Percentiles rank a stretch among this genome's conserved stretches.
Conservation (phyloP, 30 jellyfish, hydroid and myxozoan species). For the Turritopsis rubra region DNA sequence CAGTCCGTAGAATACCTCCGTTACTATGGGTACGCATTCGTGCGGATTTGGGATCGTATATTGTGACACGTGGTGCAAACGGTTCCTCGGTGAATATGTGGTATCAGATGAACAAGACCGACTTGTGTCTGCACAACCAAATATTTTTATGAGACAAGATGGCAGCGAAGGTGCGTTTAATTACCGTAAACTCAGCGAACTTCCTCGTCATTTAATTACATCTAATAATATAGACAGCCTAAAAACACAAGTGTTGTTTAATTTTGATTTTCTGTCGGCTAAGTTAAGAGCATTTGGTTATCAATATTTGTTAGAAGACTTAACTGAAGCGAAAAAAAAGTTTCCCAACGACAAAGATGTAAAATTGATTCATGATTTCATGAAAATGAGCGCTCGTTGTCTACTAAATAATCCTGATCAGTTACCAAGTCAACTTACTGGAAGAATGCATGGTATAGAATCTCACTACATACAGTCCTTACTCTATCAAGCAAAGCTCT, state of each 20-base stretch:
- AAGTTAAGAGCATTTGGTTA: conserved; percentile 55
- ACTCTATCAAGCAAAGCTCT: conserved; percentile 37
- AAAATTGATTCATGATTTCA: conserved; percentile 41
- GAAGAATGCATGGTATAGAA: conserved; percentile 35
- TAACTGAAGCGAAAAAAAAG: conserved; percentile 44
- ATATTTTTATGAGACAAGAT: conserved; percentile 32
- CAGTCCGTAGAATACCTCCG: conserved; percentile 78
- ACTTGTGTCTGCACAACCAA: conserved; percentile 75
- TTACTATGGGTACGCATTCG: conserved; percentile 69
- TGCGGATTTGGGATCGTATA: conserved; percentile 75
- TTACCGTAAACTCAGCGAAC: conserved; percentile 65
- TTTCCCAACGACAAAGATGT: conserved; percentile 53
- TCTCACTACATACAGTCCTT: conserved; percentile 20
- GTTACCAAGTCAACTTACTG: conserved; percentile 59
- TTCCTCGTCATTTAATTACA: conserved; percentile 55
- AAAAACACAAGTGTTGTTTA: conserved; percentile 40
- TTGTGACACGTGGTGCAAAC: conserved; percentile 73
- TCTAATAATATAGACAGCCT: conserved; percentile 28
- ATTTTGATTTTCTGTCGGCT: conserved; percentile 54
- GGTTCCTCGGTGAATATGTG: conserved; percentile 58
- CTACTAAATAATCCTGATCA: conserved; percentile 49
- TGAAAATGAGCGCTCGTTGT: conserved; percentile 49
- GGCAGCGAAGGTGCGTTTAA: conserved; percentile 38
- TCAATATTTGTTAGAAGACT: conserved; percentile 47
- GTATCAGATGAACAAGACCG: conserved; percentile 79